Percentiles rank a stretch among this genome's conserved stretches.
phyloP scores from a whole-genome alignment of 2,113 vertebrate genomes.

The Sprattus sprattus region DNA sequence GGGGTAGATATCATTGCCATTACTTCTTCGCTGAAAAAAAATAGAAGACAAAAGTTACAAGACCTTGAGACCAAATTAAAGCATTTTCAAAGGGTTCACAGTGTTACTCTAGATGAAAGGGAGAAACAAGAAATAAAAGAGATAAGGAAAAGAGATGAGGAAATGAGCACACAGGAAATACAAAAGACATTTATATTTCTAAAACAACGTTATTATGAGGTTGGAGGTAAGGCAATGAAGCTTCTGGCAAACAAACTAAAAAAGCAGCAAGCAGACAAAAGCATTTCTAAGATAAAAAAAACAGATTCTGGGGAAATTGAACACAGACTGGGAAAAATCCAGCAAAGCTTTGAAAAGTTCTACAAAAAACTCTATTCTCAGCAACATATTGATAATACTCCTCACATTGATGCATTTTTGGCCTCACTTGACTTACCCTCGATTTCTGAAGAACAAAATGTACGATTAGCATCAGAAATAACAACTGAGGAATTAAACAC shows the following conservation, averaged over 20 bases:
- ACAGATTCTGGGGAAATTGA: no score
- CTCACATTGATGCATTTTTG: not conserved
- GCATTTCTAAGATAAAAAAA: no score
- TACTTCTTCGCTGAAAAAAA: constrained; percentile 13
- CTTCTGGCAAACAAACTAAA: not conserved
- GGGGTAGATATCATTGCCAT: constrained; percentile 25
- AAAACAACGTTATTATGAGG: no score
- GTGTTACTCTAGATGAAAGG: not conserved
- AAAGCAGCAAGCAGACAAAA: not conserved
- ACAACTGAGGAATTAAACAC: not conserved
- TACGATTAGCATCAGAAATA: not conserved
- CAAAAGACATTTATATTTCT: no score
- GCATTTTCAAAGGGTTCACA: not conserved
- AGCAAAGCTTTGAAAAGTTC: no score
- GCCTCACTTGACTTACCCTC: not conserved
- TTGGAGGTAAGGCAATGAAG: no score
- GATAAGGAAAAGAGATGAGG: not conserved
- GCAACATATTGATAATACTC: not conserved
- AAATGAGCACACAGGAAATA: no score
- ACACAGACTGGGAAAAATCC: no score
- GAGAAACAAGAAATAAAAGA: constrained; percentile 21
- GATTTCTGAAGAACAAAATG: constrained; percentile 14
- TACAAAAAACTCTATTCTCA: not conserved
- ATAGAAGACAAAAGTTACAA: not conserved
- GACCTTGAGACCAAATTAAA: not conserved